These are phyloP conservation scores for Labrus mixtus DNA, from an alignment of 2,113 vertebrate genomes.

Conservation along the genomic window DNA sequence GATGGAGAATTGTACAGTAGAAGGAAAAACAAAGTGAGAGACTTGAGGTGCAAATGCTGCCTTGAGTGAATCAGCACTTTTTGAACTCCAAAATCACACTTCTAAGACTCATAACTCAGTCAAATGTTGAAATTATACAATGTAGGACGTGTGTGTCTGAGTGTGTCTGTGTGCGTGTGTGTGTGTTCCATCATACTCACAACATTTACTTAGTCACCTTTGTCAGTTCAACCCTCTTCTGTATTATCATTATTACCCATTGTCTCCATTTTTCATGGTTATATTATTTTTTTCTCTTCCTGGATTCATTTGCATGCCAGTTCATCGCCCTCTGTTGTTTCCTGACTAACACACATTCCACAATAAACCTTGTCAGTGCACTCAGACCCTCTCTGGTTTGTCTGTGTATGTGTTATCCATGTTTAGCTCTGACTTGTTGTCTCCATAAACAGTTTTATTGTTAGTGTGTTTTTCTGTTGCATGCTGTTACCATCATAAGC, in stretches of 20 bases:
- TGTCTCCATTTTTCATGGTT: neutral
- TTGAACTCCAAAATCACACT: too few relatives aligned
- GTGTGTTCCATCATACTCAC: neutral
- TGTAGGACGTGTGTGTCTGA: neutral
- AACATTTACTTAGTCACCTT: neutral
- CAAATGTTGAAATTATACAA: neutral
- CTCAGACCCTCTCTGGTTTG: conserved; percentile 15
- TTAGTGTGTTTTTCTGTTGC: conserved; percentile 79
- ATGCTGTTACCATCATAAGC: conserved; percentile 83
- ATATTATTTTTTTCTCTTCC: conserved; percentile 14
- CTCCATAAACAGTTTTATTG: conserved; percentile 61
- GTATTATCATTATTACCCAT: neutral
- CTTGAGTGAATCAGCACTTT: too few relatives aligned
- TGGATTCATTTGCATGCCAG: conserved; percentile 39
- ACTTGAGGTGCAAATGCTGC: too few relatives aligned
- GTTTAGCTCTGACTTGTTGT: conserved; percentile 67
- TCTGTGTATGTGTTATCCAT: conserved; percentile 38
- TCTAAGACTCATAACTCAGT: too few relatives aligned
- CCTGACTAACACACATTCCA: conserved; percentile 64
- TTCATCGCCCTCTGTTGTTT: conserved; percentile 13
- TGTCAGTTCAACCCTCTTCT: conserved; percentile 12
- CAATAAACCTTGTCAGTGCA: conserved; percentile 59
- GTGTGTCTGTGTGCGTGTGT: conserved; percentile 24
- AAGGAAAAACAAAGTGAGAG: too few relatives aligned
- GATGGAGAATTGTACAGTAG: too few relatives aligned